Conservation (phyloP, 64 coral and sea anemone genomes). For the Dendronephthya gigantea region DNA sequence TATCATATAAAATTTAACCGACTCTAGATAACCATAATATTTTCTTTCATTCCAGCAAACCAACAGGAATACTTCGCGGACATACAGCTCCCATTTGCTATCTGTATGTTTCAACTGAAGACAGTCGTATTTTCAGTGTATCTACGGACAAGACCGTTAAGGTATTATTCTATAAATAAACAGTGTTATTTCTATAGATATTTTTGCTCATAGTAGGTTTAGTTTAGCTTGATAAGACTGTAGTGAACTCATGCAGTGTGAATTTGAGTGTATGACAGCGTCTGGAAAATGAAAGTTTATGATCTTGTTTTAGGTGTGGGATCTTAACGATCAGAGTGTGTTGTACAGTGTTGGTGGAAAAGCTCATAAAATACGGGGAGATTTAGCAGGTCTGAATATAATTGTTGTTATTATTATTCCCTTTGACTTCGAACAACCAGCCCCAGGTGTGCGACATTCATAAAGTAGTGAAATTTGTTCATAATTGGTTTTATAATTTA, state of each 20-base stretch:
- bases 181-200: too few relatives aligned
- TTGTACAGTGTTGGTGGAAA: slow-evolving; percentile 83
- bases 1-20: neutral
- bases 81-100: slow-evolving; percentile 95
- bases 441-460: too few relatives aligned
- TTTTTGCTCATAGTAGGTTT: too few relatives aligned
- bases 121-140: slow-evolving; percentile 92
- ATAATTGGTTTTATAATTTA: too few relatives aligned
- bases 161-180: too few relatives aligned
- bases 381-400: slow-evolving; percentile 52
- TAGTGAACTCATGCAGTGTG: too few relatives aligned
- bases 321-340: slow-evolving; percentile 82
- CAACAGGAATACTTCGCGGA: slow-evolving; percentile 74
- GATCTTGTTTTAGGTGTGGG: slow-evolving; percentile 69
- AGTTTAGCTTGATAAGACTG: too few relatives aligned
- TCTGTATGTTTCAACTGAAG: slow-evolving; percentile 81
- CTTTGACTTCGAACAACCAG: too few relatives aligned
- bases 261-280: neutral
- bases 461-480: too few relatives aligned
- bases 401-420: neutral
- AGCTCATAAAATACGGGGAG: slow-evolving; percentile 89
- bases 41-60: slow-evolving; percentile 51
- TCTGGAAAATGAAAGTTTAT: neutral
- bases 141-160: slow-evolving; percentile 95
- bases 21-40: neutral